These are phyloP conservation scores for Passer domesticus DNA, from an alignment of 2,113 vertebrate species.

Conservation along the genomic window DNA sequence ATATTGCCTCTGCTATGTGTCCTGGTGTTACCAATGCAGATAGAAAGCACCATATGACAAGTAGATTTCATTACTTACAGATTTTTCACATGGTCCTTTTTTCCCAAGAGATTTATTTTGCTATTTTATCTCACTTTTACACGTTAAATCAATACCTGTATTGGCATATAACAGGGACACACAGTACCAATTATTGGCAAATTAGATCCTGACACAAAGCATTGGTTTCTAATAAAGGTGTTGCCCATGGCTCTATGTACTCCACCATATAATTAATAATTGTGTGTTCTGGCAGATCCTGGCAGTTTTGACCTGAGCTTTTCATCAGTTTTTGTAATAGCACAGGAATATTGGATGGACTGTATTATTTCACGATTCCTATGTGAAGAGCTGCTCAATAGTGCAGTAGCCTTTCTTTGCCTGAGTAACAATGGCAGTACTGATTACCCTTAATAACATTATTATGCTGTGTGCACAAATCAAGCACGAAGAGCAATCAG, in stretches of 20 bases:
- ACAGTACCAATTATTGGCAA: neutral
- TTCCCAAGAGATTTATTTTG: neutral
- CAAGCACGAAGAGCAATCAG: slow-evolving; percentile 34
- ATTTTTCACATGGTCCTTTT: neutral
- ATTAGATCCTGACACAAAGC: neutral
- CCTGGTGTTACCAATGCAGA: neutral
- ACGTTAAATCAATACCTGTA: neutral
- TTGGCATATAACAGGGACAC: neutral
- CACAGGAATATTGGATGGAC: neutral
- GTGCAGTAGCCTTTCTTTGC: neutral
- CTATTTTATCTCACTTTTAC: neutral
- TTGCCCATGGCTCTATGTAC: neutral
- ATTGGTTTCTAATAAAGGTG: neutral
- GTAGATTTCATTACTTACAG: neutral
- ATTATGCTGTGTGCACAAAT: slow-evolving; percentile 41
- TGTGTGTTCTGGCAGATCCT: neutral
- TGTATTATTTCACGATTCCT: neutral
- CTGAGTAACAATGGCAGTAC: neutral
- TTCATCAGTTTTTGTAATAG: neutral
- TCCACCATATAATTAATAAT: neutral
- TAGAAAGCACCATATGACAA: neutral
- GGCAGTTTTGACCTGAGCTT: neutral
- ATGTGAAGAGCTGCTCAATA: neutral
- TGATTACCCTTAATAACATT: slow-evolving; percentile 49
- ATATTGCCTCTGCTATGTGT: neutral